These are phyloP conservation scores for Ctenochaetus hawaiiensis DNA, from an alignment of 2,797 vertebrate species.

Conservation along the genomic window DNA sequence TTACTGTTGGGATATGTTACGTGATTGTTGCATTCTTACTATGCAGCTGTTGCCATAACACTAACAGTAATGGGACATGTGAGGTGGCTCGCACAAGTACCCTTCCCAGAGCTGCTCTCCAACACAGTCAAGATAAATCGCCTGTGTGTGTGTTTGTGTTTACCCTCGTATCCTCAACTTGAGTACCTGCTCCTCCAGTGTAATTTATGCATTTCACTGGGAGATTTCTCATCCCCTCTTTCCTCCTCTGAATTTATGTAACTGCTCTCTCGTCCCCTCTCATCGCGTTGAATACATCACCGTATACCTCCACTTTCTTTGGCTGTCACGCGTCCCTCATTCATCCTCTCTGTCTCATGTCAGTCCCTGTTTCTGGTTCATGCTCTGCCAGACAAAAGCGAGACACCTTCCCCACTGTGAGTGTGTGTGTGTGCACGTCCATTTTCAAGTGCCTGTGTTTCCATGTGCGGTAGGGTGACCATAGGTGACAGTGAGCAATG, in stretches of 20 bases:
- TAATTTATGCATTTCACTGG: constrained; percentile 42
- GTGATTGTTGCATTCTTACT: constrained; percentile 26
- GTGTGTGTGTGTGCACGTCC: constrained; percentile 38
- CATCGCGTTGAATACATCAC: constrained; percentile 38
- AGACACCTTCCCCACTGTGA: constrained; percentile 58
- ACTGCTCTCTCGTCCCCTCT: constrained; percentile 26
- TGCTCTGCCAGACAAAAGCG: constrained; percentile 78
- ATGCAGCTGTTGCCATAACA: constrained; percentile 35
- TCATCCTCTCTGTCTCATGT: constrained; percentile 64
- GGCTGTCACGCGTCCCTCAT: constrained; percentile 58
- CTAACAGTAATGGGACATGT: constrained; percentile 18
- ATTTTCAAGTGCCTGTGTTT: constrained; percentile 45
- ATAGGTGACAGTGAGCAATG: constrained; percentile 76
- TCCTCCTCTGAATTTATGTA: constrained; percentile 45
- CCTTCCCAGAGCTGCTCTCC: constrained; percentile 20
- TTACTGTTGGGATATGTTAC: constrained; percentile 52
- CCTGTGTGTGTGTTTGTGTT: constrained; percentile 29
- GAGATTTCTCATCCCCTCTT: constrained; percentile 43
- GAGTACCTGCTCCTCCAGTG: constrained; percentile 38
- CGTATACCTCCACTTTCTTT: constrained; percentile 48
- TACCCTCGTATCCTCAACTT: constrained; percentile 34
- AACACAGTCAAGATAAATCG: constrained; percentile 34
- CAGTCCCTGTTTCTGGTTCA: constrained; percentile 75
- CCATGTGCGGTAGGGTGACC: constrained; percentile 62
- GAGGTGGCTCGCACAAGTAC: constrained; percentile 38